Evolutionary conservation across 2,888 invertebrate genomes (phyloP), one percentile per base, ranked within the genome.

Genomic region (Megalurothrips usitatus): DNA sequence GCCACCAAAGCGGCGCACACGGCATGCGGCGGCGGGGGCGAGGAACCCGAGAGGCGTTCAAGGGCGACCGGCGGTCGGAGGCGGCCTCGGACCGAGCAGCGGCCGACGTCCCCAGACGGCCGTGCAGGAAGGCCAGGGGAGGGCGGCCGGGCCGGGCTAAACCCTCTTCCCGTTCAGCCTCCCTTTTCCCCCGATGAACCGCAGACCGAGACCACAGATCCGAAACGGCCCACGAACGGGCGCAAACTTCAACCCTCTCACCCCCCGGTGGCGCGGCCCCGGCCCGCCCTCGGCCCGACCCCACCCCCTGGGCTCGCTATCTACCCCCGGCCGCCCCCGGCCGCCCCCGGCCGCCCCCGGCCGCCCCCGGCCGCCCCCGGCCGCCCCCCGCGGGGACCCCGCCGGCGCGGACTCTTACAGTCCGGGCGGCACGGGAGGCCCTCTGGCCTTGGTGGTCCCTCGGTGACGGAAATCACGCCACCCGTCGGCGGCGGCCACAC

Each of bases 141-240:
- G 34, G 34, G 34, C n/a, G n/a, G n/a, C n/a, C n/a, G n/a, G n/a
- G n/a, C n/a, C n/a, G n/a, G 34, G 2, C 34, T 43, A 4, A 43
- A 43, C 34, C 34, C 34, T n/a, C 58, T 17, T n/a, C 14, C 58
- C 58, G 14, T n/a, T n/a, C 58, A 17, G 58, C 14, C 58, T 17
- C 58, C 58, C 58, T 58, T 58, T 12, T 58, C 58, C 58, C n/a
- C 58, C 58, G 58, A 58, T 58, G 58, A 58, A 58, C 58, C 58
- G 58, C 58, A 58, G 17, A 58, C 58, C 58, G 14, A 58, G 58
- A 58, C 58, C 58, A 14, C 58, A 58, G 58, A 58, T 58, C 58
- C 58, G 58, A 58, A 43, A 43, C 58, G 17, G 58, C 58, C 58
- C 34, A 43, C 2, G 34, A 43, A 43, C 34, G 58, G 58, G 58